Evolutionary conservation across 35 echinoderm and acorn worm genomes (phyloP).

Genomic region (Chiridota heheva): DNA sequence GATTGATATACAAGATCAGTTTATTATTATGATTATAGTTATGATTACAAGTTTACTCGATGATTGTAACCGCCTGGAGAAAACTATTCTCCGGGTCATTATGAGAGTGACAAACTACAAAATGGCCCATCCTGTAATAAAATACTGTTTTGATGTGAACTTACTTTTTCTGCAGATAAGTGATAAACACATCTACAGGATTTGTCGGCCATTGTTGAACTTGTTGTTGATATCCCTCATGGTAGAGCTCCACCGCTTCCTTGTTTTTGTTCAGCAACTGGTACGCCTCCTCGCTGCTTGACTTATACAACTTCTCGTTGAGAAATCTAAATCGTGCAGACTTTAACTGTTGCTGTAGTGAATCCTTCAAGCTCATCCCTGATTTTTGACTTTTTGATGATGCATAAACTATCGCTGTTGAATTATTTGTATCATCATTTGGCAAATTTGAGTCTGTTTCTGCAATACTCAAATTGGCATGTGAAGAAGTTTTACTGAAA

Average conservation of each 20-base stretch:
- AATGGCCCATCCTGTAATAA: neutral
- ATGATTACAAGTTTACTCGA: too few species aligned
- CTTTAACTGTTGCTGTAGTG: conserved; percentile 63
- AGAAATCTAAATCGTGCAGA: conserved; percentile 79
- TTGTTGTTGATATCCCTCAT: conserved; percentile 76
- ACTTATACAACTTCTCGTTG: conserved; percentile 85
- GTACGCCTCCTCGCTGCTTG: conserved; percentile 63
- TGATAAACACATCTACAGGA: conserved; percentile 88
- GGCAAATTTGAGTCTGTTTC: neutral
- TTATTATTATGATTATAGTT: too few species aligned
- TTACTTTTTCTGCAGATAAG: conserved; percentile 70
- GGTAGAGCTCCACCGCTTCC: conserved; percentile 75
- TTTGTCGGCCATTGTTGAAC: conserved; percentile 89
- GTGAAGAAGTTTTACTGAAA: too few species aligned
- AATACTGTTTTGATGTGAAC: neutral
- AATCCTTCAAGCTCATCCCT: conserved; percentile 12
- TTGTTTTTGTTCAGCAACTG: conserved; percentile 54
- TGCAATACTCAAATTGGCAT: neutral
- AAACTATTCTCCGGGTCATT: neutral
- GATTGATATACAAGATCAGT: too few species aligned
- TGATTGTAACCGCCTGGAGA: too few species aligned
- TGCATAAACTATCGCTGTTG: neutral
- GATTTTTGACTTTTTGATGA: neutral
- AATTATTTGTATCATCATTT: neutral
- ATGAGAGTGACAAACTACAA: neutral